Evolutionary conservation across 2,888 invertebrate genomes (phyloP), one percentile per base, ranked within the genome.

Genomic region (Ectropis crepuscularia): DNA sequence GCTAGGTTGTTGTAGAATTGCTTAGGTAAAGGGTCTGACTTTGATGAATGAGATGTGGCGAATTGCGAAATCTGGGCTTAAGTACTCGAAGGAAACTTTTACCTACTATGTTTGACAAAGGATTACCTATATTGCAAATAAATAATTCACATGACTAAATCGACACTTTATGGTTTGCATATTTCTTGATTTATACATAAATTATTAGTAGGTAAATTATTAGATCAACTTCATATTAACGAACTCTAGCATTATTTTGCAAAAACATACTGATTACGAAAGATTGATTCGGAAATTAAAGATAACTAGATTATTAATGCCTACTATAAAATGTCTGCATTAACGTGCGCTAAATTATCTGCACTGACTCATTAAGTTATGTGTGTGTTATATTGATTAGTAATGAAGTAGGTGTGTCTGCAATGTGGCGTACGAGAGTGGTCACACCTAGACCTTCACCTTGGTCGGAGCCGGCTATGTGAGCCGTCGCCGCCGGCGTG

Each of bases 361-460:
- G 16, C 16, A 47, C 46, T 53, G 51, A 59, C 41, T 41, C 41
- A 41, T 51, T 42, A 39, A 50, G 48, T 50, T 12, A 43, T n/a
- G 37, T 38, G n/a, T 54, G 12, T 11, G 48, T 12, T 16, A 42
- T 50, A 16, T 41, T 36, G 12, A 38, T 50, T 42, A 12, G 55
- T 51, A 51, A 50, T 46, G 37, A 45, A 45, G 48, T 47, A 63
- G 63, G 54, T 55, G 59, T 59, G 63, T 59, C 57, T 36, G 28
- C 36, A 16, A 45, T 36, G 42, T 57, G 38, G 42, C 48, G 39
- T 42, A n/a, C n/a, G 38, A 10, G 9, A 48, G 7, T 12, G 41
- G 64, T 50, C 53, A 46, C 43, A 38, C 54, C 47, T 45, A 47
- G 49, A 53, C 64, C 64, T 65, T 65, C 60, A 65, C 64, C 64